Evolutionary conservation across 2,888 invertebrate species (phyloP), one percentile per base, ranked within the genome.

Genomic region (Buathra laborator): DNA sequence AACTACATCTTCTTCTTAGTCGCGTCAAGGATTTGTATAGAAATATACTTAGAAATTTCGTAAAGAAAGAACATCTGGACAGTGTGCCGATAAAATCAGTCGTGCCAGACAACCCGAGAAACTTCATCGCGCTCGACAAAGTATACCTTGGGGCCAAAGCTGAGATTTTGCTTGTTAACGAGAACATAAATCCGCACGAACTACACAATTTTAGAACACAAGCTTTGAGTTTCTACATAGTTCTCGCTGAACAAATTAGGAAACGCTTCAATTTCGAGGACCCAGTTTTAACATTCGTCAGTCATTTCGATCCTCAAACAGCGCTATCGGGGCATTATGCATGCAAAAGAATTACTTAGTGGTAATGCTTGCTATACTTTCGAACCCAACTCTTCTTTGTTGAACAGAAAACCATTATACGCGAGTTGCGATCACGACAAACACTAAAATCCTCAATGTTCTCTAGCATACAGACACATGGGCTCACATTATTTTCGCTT

Each of bases 171-270:
- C 19, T 19, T 19, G 19, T 19, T 1, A 76, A 76, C 46, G 70
- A 62, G 62, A 81, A 70, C n/a, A 76, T 81, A 19, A 62, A 81
- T 51, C 62, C 81, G 19, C 68, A 51, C 16, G 76, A 81, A 76
- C 16, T 81, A 10, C 59, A 70, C 46, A 62, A 82, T 76, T 82
- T 82, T 53, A 43, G 82, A 12, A 82, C 43, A 9, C 56, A 75
- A 51, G 75, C 70, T 48, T 70, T 76, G 37, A 16, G 16, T 64
- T 82, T 82, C 70, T 82, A 81, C 70, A 37, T 76, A 44, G 24
- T 24, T 0, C 76, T 81, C 14, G 62, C 81, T 29, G 76, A 82
- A 12, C 76, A 82, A 82, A 82, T 82, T 3, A 76, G 37, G n/a
- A 76, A 82, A 16, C 62, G 70, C 7, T 77, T 82, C 14, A 29